Conservation (phyloP, 2,113 vertebrate genomes). For the Crypturellus undulatus region DNA sequence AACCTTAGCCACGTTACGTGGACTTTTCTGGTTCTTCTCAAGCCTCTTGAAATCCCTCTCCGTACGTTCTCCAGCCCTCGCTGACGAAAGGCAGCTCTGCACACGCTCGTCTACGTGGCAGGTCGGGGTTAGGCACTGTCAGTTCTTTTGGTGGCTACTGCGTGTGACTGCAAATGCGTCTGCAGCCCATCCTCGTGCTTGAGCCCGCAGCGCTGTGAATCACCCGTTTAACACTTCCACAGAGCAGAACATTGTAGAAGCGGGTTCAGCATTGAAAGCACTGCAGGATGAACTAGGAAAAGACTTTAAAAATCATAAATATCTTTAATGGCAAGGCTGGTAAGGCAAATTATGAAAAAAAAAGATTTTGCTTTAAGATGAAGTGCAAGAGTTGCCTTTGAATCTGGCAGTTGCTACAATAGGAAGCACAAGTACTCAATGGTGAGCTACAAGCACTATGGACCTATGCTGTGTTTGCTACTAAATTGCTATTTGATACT, state of each 20-base stretch:
- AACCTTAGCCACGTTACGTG: background rate
- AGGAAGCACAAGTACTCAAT: background rate
- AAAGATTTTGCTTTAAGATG: background rate
- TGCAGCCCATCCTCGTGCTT: background rate
- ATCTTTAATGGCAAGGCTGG: background rate
- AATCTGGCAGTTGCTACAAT: background rate
- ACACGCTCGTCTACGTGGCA: background rate
- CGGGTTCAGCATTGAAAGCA: background rate
- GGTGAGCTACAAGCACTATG: background rate
- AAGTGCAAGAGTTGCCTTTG: background rate
- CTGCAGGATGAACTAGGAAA: background rate
- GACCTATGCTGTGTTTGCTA: background rate
- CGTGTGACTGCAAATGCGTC: rapidly evolving
- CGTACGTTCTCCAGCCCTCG: background rate
- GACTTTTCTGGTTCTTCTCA: background rate
- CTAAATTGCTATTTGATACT: background rate
- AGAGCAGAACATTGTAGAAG: background rate
- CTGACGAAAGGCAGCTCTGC: background rate
- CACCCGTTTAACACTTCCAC: background rate
- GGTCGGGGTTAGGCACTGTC: background rate
- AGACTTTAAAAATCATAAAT: background rate
- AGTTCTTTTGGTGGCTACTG: background rate
- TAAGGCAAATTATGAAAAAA: background rate
- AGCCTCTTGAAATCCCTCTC: background rate
- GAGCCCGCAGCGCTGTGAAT: background rate